These are phyloP conservation scores for Microcebus lehilahytsara DNA, from an alignment of 2,113 vertebrate genomes.

Conservation along the genomic window DNA sequence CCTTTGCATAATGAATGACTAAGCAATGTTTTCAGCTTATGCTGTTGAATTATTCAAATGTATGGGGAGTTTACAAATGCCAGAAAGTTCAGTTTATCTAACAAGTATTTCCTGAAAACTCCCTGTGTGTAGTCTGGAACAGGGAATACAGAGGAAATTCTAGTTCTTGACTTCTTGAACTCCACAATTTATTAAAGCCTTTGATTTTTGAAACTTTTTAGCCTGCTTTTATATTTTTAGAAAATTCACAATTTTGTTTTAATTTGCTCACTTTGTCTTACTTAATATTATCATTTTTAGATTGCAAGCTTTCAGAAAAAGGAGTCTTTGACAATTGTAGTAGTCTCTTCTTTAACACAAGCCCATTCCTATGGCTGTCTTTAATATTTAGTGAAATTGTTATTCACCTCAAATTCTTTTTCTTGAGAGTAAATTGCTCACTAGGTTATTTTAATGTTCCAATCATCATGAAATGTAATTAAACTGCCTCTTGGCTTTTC, in stretches of 20 bases:
- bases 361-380: not conserved
- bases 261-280: not conserved
- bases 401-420: not conserved
- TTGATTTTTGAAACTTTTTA: not conserved
- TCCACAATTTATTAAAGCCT: not conserved
- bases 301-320: not conserved
- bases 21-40: conserved; percentile 15
- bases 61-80: not conserved
- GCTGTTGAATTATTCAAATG: conserved; percentile 34
- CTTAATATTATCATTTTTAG: not conserved
- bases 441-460: not conserved
- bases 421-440: not conserved
- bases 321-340: not conserved
- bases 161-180: not conserved
- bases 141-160: not conserved
- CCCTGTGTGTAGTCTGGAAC: not conserved
- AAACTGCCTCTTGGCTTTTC: conserved; percentile 14
- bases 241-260: not conserved
- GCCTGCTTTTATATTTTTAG: not conserved
- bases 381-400: not conserved
- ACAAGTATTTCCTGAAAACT: not conserved
- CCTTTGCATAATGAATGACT: conserved; percentile 28
- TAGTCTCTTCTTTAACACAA: not conserved
- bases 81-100: not conserved
- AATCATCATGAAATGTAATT: not conserved